Base-by-base conservation (phyloP, 2,797 vertebrate species). In the Leuciscus waleckii region DNA sequence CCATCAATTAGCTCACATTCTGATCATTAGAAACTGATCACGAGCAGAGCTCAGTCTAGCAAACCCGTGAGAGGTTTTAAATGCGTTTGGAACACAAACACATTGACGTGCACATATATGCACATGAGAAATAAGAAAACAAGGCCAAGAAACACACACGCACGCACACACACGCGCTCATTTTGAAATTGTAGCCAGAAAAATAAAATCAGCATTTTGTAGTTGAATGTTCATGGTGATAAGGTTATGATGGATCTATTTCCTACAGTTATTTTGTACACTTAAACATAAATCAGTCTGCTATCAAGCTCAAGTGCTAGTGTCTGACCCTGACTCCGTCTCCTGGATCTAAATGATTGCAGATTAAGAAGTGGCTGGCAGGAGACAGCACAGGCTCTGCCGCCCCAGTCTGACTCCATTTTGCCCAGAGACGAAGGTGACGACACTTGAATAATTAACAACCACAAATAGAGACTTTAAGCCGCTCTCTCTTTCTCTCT, bases 391-490 rank as follows among this genome's bases (percentile, higher is more conserved):
- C 23, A 81, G 69, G 17, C 51, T 49, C 43, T 39, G 19, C 49
- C 74, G 19, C 74, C 65, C 51, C 69, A 77, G 37, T 58, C 81
- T 74, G 77, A 84, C 75, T 85, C 58, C 32, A 43, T 80, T 46
- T 78, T 74, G 75, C 58, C 73, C 49, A 83, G 69, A 80, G 78
- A 69, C n/a, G 41, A 83, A 82, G 68, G 85, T 68, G 43, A 87
- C 19, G 67, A 74, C 37, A 65, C 75, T 79, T 87, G 79, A 81
- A 89, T 85, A 87, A 89, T 87, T 89, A 89, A 87, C 75, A 79
- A 54, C 67, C 32, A 51, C 65, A 81, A 87, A 87, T 75, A 75
- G 73, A 85, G 73, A 75, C 51, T 51, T 87, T 58, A 79, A 81
- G 49, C 58, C 5, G 17, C 35, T n/a, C 35, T 29, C 54, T 65